phyloP scores from a whole-genome alignment of 2,113 vertebrate genomes.

The Trogon melanurus region DNA sequence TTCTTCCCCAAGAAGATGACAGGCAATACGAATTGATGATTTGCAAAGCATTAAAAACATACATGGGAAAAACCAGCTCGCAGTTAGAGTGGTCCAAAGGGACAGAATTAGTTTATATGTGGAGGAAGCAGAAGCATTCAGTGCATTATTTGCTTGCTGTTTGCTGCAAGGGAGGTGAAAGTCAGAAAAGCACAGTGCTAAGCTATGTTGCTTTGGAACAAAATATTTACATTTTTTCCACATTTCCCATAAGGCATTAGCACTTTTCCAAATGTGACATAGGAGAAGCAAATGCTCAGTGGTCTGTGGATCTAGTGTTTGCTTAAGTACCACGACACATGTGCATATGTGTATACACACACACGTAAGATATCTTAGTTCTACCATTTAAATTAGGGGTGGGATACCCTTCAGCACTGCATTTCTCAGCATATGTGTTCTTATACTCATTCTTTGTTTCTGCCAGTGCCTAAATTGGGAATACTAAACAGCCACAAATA shows the following conservation, averaged over 20 bases:
- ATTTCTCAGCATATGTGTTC: conserved; percentile 15
- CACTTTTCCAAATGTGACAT: not conserved
- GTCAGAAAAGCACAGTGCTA: not conserved
- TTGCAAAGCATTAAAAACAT: not conserved
- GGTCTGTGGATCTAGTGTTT: not conserved
- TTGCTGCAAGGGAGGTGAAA: not conserved
- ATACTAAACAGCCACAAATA: not conserved
- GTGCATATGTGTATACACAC: not conserved
- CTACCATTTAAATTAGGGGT: not conserved
- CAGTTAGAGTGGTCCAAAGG: not conserved
- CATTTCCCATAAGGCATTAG: not conserved
- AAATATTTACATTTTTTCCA: not conserved
- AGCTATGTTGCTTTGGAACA: not conserved
- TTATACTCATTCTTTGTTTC: not conserved
- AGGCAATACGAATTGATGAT: not conserved
- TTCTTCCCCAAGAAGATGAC: not conserved
- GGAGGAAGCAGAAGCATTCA: not conserved
- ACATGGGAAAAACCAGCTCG: no score
- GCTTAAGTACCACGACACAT: not conserved
- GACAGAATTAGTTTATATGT: not conserved
- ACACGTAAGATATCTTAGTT: not conserved
- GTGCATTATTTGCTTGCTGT: not conserved
- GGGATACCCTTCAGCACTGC: conserved; percentile 19
- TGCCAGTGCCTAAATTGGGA: conserved; percentile 5
- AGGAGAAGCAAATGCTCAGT: not conserved